Conservation (phyloP, 1,140 invertebrate species). For the Leptonema lineaticorne region DNA sequence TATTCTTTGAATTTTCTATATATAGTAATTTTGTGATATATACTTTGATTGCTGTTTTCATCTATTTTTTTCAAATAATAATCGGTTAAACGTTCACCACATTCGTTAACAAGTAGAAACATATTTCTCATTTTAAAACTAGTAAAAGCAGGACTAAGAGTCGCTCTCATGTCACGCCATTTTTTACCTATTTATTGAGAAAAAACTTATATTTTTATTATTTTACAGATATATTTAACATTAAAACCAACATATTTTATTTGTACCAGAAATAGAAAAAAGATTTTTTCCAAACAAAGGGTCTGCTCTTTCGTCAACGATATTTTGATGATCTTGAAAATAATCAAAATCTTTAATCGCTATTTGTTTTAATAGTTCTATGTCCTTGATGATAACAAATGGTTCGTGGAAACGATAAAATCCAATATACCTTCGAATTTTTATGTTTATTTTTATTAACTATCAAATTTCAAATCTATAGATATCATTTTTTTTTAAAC, state of each 20-base stretch:
- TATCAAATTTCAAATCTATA: no score
- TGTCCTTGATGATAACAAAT: conserved; percentile 59
- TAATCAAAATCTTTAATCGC: conserved; percentile 66
- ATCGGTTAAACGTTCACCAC: neutral
- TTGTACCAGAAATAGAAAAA: conserved; percentile 55
- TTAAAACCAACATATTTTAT: neutral
- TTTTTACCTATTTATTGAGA: neutral
- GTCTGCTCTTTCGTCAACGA: conserved; percentile 53
- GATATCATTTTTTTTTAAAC: no score
- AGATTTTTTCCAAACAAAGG: conserved; percentile 59
- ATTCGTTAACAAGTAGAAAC: conserved; percentile 49
- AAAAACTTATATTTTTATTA: neutral
- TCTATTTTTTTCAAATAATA: conserved; percentile 9
- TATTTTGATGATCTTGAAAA: conserved; percentile 59
- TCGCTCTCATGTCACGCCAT: conserved; percentile 24
- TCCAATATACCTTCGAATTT: conserved; percentile 53
- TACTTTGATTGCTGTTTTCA: neutral
- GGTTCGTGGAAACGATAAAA: conserved; percentile 57
- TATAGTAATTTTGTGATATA: neutral
- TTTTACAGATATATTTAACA: neutral
- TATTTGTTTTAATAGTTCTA: conserved; percentile 61
- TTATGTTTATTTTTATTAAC: no score
- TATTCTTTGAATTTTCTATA: neutral
- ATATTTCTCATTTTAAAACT: neutral
- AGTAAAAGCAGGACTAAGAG: conserved; percentile 47